Evolutionary conservation across 2,888 invertebrate genomes (phyloP), one percentile per base, ranked within the genome.

Genomic region (Pachycephus smyrnensis): DNA sequence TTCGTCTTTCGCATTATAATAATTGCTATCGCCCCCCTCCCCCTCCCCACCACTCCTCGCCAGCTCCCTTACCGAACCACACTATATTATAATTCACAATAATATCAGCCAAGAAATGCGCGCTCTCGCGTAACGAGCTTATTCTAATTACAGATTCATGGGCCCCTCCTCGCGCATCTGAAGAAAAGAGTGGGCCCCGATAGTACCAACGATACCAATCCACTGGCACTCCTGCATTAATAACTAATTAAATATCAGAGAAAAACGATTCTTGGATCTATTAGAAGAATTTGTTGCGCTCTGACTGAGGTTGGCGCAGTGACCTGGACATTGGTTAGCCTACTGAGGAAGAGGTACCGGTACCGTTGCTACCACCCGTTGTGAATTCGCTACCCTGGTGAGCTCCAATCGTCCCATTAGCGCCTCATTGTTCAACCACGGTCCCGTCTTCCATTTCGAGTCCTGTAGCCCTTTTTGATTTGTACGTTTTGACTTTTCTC

Each of bases 1-100:
- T 79, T 76, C 76, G 73, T 76, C 76, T 76, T 79, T 76, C 79
- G 74, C 76, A 79, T 79, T 76, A 79, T 79, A 76, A 79, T 79
- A 76, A 76, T 79, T 79, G 76, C 79, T 68, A 73, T 32, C 73
- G 68, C 31, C 15, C 23, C n/a, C 73, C 9, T 35, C 6, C 15
- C 35, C n/a, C 73, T 35, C 73, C n/a, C 35, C n/a, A 12, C 23
- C 23, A 2, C 11, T 35, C 23, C 36, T 36, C 35, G 31, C 31
- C 23, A 35, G 2, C 9, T 30, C n/a, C 11, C 73, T 73, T 11
- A n/a, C 30, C 12, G 37, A 75, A 75, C 75, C 37, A 69, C 15
- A 15, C 23, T 55, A 23, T 55, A 75, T 30, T n/a, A 75, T 55
- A 75, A 75, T 75, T 69, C n/a, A 75, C 3, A 75, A 75, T 75